phyloP scores from a whole-genome alignment of 92 coral and sea anemone genomes.

The Desmophyllum pertusum region DNA sequence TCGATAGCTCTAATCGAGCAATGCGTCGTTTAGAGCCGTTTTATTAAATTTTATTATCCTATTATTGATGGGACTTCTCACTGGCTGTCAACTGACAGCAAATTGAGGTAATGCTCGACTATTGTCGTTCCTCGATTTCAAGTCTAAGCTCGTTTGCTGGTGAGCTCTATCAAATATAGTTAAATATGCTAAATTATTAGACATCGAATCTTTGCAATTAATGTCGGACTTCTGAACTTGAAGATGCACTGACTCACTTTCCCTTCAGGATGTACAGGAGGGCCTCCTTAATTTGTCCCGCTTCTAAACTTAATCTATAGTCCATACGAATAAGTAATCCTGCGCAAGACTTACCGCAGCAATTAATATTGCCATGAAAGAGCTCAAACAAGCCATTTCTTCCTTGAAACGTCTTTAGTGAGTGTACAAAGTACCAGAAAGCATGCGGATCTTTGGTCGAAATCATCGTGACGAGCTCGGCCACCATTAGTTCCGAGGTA shows the following conservation, averaged over 20 bases:
- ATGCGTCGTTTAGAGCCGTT: too few relatives aligned
- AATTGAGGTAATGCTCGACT: too few relatives aligned
- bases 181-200: too few relatives aligned
- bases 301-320: background rate
- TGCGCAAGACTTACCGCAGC: slow-evolving; percentile 56
- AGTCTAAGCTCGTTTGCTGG: too few relatives aligned
- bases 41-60: too few relatives aligned
- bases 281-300: background rate
- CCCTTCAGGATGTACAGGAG: background rate
- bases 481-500: slow-evolving; percentile 28
- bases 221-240: background rate
- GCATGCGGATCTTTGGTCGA: slow-evolving; percentile 46
- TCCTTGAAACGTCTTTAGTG: slow-evolving; percentile 27
- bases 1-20: too few relatives aligned
- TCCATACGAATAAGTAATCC: too few relatives aligned
- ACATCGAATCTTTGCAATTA: background rate
- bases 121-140: too few relatives aligned
- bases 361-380: slow-evolving; percentile 39
- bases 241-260: too few relatives aligned
- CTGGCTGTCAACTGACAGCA: background rate
- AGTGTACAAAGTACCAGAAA: slow-evolving; percentile 45
- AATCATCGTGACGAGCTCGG: slow-evolving; percentile 38
- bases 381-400: slow-evolving; percentile 14
- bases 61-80: too few relatives aligned
- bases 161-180: background rate